Evolutionary conservation across 2,797 vertebrate species (phyloP).

Genomic region (Syngnathus rostellatus): DNA sequence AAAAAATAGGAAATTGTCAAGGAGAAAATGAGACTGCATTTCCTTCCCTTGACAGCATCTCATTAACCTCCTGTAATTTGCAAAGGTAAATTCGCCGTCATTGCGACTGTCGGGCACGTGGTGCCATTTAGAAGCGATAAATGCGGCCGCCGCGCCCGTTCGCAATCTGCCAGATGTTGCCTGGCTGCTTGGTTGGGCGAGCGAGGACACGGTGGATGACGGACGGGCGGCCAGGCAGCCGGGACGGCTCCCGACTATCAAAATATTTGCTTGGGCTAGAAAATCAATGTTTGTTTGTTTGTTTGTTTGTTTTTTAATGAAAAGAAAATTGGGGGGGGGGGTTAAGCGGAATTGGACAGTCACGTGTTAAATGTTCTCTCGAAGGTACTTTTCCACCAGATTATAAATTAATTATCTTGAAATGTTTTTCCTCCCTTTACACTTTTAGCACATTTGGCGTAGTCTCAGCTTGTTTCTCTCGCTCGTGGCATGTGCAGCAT

Average conservation of each 20-base stretch:
- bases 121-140: slow-evolving; percentile 35
- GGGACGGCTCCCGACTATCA: neutral
- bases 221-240: too few relatives aligned
- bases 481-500: slow-evolving; percentile 40
- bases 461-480: neutral
- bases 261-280: neutral
- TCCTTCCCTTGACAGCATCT: too few relatives aligned
- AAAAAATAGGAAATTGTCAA: too few relatives aligned
- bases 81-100: slow-evolving; percentile 19
- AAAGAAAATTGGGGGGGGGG: too few relatives aligned
- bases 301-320: too few relatives aligned
- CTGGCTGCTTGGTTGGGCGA: slow-evolving; percentile 29
- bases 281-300: too few relatives aligned
- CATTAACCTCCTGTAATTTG: neutral
- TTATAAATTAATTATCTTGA: too few relatives aligned
- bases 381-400: too few relatives aligned
- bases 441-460: neutral
- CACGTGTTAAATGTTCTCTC: too few relatives aligned
- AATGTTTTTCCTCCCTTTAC: too few relatives aligned
- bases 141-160: slow-evolving; percentile 33
- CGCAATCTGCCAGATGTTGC: slow-evolving; percentile 59
- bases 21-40: neutral
- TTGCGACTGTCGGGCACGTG: slow-evolving; percentile 47
- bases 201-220: neutral
- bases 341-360: too few relatives aligned